These are phyloP conservation scores for Ophraella communa DNA, from an alignment of 2,888 invertebrate species.

Conservation along the genomic window DNA sequence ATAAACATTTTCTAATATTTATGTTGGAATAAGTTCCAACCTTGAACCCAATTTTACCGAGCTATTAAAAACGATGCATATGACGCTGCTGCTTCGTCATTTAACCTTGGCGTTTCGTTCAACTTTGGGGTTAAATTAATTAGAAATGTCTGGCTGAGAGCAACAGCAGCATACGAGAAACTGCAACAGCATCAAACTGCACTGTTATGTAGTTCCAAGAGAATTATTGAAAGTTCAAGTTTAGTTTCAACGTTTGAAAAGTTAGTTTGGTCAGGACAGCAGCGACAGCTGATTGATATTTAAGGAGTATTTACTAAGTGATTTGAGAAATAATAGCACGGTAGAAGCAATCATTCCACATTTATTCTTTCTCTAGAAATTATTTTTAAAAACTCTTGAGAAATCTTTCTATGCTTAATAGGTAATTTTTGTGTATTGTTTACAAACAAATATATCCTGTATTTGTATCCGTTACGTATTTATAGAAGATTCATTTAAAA, in stretches of 20 bases:
- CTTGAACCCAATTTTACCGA: slow-evolving; percentile 4
- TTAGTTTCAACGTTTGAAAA: slow-evolving; percentile 22
- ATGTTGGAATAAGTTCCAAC: background rate
- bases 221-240: slow-evolving; percentile 30
- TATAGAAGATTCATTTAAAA: no score
- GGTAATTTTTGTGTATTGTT: no score
- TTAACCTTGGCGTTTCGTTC: slow-evolving; percentile 40
- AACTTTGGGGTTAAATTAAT: slow-evolving; percentile 42
- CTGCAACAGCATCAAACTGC: slow-evolving; percentile 16
- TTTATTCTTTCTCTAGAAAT: no score
- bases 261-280: slow-evolving; percentile 25
- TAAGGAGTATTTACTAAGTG: background rate
- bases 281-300: slow-evolving; percentile 14
- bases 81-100: slow-evolving; percentile 33
- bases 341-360: background rate
- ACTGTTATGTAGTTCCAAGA: slow-evolving; percentile 20
- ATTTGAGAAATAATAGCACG: background rate
- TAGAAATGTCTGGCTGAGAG: slow-evolving; percentile 36
- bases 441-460: no score
- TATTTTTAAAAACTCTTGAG: no score
- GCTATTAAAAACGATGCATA: slow-evolving; percentile 23
- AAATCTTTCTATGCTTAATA: no score
- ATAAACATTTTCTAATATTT: background rate
- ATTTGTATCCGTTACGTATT: no score
- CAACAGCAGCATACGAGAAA: slow-evolving; percentile 21